A percentile compares a stretch with the other conserved stretches of the same genome.
Evolutionary conservation across 2,113 vertebrate genomes (phyloP).

Genomic region (Chaetops frenatus): DNA sequence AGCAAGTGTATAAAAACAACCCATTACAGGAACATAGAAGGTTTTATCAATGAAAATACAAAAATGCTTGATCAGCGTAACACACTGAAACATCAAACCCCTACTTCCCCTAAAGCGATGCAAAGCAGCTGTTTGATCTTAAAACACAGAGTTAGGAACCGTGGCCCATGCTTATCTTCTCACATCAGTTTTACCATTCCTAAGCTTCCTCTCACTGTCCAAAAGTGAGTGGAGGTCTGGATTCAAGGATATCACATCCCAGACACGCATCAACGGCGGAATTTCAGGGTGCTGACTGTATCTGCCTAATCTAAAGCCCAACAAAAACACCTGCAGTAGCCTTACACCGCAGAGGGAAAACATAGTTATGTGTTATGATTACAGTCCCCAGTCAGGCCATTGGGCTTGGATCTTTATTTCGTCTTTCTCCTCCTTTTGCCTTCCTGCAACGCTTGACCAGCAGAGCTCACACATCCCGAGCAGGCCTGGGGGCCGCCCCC

Average conservation of each 20-base stretch:
- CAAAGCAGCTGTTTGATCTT: background rate
- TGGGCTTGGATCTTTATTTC: background rate
- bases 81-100: background rate
- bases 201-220: background rate
- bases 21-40: background rate
- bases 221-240: background rate
- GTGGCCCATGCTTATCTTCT: background rate
- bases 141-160: background rate
- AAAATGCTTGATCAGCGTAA: background rate
- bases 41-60: background rate
- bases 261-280: background rate
- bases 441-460: background rate
- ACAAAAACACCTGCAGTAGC: background rate
- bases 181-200: background rate
- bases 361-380: accelerated
- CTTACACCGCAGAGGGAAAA: background rate
- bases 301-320: background rate
- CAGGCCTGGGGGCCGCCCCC: accelerated
- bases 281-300: background rate
- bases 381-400: too few relatives aligned
- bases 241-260: background rate
- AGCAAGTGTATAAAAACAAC: background rate
- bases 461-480: accelerated
- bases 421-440: background rate
- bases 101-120: background rate